These are phyloP conservation scores for Dusona sp. DNA, from an alignment of 2,888 invertebrate species.

Conservation along the genomic window DNA sequence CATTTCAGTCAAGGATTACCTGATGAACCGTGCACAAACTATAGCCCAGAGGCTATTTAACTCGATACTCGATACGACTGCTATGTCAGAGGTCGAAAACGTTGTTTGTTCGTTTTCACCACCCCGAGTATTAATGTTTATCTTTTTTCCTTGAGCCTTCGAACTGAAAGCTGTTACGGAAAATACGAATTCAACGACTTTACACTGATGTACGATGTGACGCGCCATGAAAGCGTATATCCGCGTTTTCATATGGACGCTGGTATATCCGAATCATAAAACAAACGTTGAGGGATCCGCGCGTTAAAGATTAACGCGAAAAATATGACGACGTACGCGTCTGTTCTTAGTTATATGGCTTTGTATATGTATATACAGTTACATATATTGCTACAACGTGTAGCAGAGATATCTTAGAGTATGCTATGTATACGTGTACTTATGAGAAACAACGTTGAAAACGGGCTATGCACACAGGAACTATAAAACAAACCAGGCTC, in stretches of 20 bases:
- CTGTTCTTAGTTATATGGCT: slow-evolving; percentile 20
- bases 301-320: slow-evolving; percentile 64
- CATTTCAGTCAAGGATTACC: neutral
- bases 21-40: neutral
- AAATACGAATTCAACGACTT: slow-evolving; percentile 35
- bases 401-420: slow-evolving; percentile 2
- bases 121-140: slow-evolving; percentile 11
- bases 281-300: slow-evolving; percentile 55
- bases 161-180: neutral
- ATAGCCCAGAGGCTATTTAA: slow-evolving; percentile 6
- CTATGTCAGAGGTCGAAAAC: slow-evolving; percentile 45
- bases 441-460: slow-evolving; percentile 63
- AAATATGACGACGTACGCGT: slow-evolving; percentile 58
- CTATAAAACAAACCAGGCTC: slow-evolving; percentile 69
- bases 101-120: slow-evolving; percentile 2
- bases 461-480: slow-evolving; percentile 51
- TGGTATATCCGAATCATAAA: slow-evolving; percentile 55
- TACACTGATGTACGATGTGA: slow-evolving; percentile 54
- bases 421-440: slow-evolving; percentile 31
- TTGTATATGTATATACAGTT: neutral
- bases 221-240: slow-evolving; percentile 38
- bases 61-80: slow-evolving; percentile 19
- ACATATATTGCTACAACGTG: slow-evolving; percentile 4
- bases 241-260: slow-evolving; percentile 43
- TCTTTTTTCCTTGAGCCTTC: slow-evolving; percentile 25